Evolutionary conservation across 2,113 vertebrate species (phyloP), one percentile per base, ranked within the genome.

Genomic region (Melanocharis versteri): DNA sequence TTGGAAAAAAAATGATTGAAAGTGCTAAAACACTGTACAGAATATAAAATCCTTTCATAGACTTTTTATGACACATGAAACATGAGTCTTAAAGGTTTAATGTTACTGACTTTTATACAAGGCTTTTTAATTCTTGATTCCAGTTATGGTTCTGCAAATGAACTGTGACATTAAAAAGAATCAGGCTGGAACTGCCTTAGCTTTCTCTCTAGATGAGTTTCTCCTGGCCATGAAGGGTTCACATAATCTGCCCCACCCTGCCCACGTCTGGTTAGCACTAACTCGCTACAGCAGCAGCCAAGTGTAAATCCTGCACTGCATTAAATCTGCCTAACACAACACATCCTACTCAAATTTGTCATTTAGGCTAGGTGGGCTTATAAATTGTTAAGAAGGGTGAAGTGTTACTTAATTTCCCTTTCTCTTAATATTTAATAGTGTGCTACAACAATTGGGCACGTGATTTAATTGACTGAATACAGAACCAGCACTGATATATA

Each of bases 81-180:
- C 98, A 98, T 96, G 98, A 98, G 98, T 98, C 98, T 98, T 98
- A 98, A 98, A 98, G 98, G 98, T 98, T 98, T 98, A 98, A 98
- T 98, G 98, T 98, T 98, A 98, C 97, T 98, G 98, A 98, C 98
- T 98, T 98, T 98, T 98, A 98, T 98, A 98, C 98, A 98, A 98
- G 97, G 97, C 97, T 98, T 98, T 98, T 98, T 98, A 98, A 98
- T 98, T 98, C 97, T 97, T 98, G 98, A 98, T 98, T 98, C 98
- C 97, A 98, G 98, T 98, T 98, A 98, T 98, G 98, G 98, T 98
- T 98, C 98, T 98, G 98, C 98, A 98, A 98, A 98, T 98, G 98
- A 98, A 98, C 98, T 98, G 98, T 98, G 98, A 98, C 98, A 98
- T 98, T 98, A 98, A 98, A 98, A 98, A 97, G 97, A 98, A 98